Base-by-base conservation (phyloP, 2,888 invertebrate species). In the Chrysina gloriosa region DNA sequence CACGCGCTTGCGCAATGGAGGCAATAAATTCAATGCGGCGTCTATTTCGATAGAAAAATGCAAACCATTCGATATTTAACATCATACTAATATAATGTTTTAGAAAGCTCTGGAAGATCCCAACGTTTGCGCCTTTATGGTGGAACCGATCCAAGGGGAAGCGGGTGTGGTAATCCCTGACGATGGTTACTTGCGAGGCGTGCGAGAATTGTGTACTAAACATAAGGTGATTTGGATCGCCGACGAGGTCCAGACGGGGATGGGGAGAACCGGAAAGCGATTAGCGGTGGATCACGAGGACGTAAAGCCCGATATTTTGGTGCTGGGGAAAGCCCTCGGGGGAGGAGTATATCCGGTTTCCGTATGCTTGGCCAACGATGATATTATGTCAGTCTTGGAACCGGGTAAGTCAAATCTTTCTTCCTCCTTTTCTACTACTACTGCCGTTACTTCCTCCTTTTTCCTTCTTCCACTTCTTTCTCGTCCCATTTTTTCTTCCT, bases 141-240 rank as follows among this genome's bases (percentile, higher is more conserved):
- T 94, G 63, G 94, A 95, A 81, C 94, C 94, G 0, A 93, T 95
- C 73, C 94, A 95, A 82, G 95, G 94, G 1, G 95, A 95, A 83
- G 94, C 93, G 21, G 94, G 94, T 7, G 92, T 94, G 5, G 85
- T 90, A 3, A 89, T 95, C 1, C 94, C 94, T 0, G 82, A 87
- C 77, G 85, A 86, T 2, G 93, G 92, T 0, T 94, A 94, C 78
- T 82, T 95, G 68, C 86, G 84, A 78, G 88, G 87, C 3, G 90
- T 93, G 0, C 82, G 93, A 34, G 87, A 90, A 34, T 81, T 94
- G 1, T 95, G 94, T 80, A 88, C 87, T 25, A 90, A 90, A 76
- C 86, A 93, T 83, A 92, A 93, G 75, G 92, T 94, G 1, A 84
- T 95, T 5, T 92, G 90, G 88, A 92, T 94, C 69, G 92, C 92